phyloP scores from a whole-genome alignment of 2,797 vertebrate species.

The Galagoides demidoff region DNA sequence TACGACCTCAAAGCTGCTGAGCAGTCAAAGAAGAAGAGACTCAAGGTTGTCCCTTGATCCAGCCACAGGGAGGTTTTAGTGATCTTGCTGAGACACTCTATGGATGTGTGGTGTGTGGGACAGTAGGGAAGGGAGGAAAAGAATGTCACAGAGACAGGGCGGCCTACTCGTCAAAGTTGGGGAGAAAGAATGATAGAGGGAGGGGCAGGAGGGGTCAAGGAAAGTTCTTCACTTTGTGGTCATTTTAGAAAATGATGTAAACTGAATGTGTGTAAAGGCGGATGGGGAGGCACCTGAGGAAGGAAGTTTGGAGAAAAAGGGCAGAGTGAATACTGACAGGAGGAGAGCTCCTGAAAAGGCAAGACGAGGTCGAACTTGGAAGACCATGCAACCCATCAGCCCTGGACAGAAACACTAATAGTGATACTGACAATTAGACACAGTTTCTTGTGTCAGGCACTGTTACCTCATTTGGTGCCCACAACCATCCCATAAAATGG shows the following conservation, averaged over 20 bases:
- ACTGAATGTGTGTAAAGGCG: not conserved
- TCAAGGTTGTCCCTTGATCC: not conserved
- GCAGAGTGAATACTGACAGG: too few relatives aligned
- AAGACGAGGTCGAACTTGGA: not conserved
- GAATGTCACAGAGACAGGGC: too few relatives aligned
- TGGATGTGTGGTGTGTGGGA: not conserved
- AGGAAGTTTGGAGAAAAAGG: not conserved
- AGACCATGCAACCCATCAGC: not conserved
- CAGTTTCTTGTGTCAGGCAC: not conserved
- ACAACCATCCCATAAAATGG: not conserved
- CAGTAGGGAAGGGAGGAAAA: not conserved
- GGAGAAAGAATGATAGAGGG: not conserved
- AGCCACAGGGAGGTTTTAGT: not conserved
- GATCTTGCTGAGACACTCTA: too few relatives aligned
- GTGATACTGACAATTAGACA: not conserved
- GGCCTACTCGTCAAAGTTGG: not conserved
- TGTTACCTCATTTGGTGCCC: not conserved
- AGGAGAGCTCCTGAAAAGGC: not conserved
- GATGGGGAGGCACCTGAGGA: not conserved
- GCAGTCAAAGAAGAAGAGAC: not conserved
- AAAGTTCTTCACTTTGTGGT: not conserved
- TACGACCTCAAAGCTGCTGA: not conserved
- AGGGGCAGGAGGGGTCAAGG: not conserved
- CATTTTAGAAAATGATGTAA: not conserved
- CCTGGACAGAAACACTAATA: not conserved